phyloP scores from a whole-genome alignment of 2,113 vertebrate species.

The Periophthalmodon schlosseri region DNA sequence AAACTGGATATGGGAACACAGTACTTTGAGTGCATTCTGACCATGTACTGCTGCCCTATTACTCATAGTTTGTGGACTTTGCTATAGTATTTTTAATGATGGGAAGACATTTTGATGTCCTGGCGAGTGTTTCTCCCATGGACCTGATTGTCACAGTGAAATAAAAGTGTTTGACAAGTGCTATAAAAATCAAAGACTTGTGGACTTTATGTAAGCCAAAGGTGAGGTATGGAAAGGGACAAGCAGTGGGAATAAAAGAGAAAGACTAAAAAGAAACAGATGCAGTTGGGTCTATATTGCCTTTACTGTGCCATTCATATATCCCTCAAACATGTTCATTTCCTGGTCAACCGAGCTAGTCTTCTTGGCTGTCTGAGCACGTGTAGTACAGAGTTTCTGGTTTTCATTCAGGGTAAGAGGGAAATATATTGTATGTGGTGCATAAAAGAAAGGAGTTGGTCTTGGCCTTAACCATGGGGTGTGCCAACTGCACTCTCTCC shows the following conservation, averaged over 20 bases:
- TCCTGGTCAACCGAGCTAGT: constrained; percentile 39
- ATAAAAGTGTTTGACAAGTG: constrained; percentile 29
- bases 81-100: constrained; percentile 19
- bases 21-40: constrained; percentile 16
- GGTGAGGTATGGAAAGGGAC: constrained; percentile 19
- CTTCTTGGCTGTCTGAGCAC: constrained; percentile 53
- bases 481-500: constrained; percentile 62
- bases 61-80: constrained; percentile 15
- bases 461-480: constrained; percentile 57
- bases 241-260: constrained; percentile 6
- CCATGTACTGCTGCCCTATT: constrained; percentile 19
- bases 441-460: constrained; percentile 35
- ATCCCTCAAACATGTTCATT: constrained; percentile 27
- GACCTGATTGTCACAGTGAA: constrained; percentile 28
- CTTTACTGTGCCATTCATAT: constrained; percentile 24
- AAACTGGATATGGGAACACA: constrained; percentile 47
- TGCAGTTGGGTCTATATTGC: constrained; percentile 21
- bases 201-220: constrained; percentile 39
- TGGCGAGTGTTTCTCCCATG: constrained; percentile 29
- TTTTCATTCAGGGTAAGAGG: constrained; percentile 52
- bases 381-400: constrained; percentile 53
- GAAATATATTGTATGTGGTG: constrained; percentile 53
- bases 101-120: constrained; percentile 38
- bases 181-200: constrained; percentile 33
- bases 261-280: constrained; percentile 22